Base-by-base conservation (phyloP, 2,113 vertebrate species). In the Aramus guarauna region DNA sequence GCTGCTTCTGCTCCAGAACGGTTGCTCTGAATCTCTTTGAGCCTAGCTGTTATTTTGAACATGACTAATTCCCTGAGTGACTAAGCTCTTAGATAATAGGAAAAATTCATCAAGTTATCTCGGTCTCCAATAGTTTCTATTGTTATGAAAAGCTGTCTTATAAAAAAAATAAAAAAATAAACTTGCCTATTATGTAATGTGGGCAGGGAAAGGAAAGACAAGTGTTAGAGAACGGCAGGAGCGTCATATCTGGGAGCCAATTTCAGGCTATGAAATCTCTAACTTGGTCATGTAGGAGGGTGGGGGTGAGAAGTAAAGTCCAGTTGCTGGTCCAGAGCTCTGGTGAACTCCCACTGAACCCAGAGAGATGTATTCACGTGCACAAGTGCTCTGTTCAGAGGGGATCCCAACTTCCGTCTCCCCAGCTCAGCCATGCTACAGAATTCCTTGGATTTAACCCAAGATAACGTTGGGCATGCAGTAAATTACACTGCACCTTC, bases 31-130 rank as follows among this genome's bases (percentile, higher is more conserved):
- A 95, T 96, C 74, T 96, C 97, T 96, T 90, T 76, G 93, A 88
- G 73, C 92, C 56, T 69, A 82, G 90, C 95, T 97, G 95, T 96
- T 96, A 92, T 97, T 97, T 94, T 95, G 84, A 97, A 97, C 85
- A 94, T 97, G 97, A 97, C 91, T 97, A 97, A 95, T 97, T 97
- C 94, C 92, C 64, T 11, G 41, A 94, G 41, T 97, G 94, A 96
- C 96, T 96, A 97, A 98, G 89, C 91, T 96, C 63, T 93, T 96
- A 94, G 95, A 79, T 97, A 97, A 97, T 93, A 92, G 91, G 85
- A 92, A 77, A 96, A 97, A 96, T 91, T 81, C 92, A 94, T 95
- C 95, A 85, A 96, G 56, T 84, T 94, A 64, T 68, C 84, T 94
- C 15, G 2, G 58, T 74, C 83, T 94, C 75, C 92, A 78, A 89